Evolutionary conservation across 2,113 vertebrate species (phyloP), one percentile per base, ranked within the genome.

Genomic region (Greenwoodochromis staneri): DNA sequence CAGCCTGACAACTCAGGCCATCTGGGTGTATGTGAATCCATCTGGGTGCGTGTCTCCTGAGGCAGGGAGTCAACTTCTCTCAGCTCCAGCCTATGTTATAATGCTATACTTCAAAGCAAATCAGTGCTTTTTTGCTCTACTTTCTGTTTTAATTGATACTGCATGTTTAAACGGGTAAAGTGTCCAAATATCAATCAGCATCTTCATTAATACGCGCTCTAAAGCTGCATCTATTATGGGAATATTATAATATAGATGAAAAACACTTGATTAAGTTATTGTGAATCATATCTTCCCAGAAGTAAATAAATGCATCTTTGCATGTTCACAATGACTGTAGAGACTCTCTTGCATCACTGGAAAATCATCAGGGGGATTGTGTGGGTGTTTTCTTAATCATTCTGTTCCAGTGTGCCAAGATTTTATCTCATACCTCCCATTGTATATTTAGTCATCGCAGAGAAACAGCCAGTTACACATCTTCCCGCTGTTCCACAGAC

Each of bases 351-450:
- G 89, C 87, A 94, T 92, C 83, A 88, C 80, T 84, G 73, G 80
- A 93, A 88, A 90, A 91, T 91, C 88, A 93, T 92, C 89, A 92
- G 85, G 89, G 85, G 91, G 85, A 69, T 73, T 90, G 80, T 88
- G 85, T 85, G 86, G 86, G 86, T 24, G 66, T 94, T 89, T 87
- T 84, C 88, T 91, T 93, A 92, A 95, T 94, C 93, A 93, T 89
- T 91, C 88, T 59, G 59, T 87, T 92, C 91, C 82, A 85, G 81
- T 81, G 88, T 91, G 93, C 94, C 86, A 86, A 93, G 94, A 96
- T 96, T 59, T 82, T 90, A 96, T 97, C 95, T 93, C 80, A 61
- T 78, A 80, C 88, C 90, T 91, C 81, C 88, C 85, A 92, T 94
- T 95, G 93, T 95, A 92, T 83, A 90, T 94, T 92, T 92, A 85